Base-by-base conservation (phyloP, 1,140 invertebrate species). In the Cydia pomonella region DNA sequence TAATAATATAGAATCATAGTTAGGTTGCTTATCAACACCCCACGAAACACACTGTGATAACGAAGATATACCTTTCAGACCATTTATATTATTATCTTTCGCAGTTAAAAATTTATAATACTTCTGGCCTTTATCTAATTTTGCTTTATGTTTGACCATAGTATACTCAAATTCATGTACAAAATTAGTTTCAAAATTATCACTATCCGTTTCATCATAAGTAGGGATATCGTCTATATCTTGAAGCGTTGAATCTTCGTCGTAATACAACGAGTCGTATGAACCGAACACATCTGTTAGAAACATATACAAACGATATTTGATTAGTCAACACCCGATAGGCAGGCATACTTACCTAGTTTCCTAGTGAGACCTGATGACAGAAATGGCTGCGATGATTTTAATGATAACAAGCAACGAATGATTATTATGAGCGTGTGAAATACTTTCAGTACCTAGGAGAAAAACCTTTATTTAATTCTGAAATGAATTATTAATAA, bases 341-440 rank as follows among this genome's bases (percentile, higher is more conserved):
- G n/a, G 33, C 25, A 9, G 21, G 25, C 21, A 73, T 77, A 82
- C 84, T 74, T 82, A 87, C 83, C 83, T 50, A 73, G 69, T 59
- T 77, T 84, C 81, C 83, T 83, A 77, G 88, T 25, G 41, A 88
- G 87, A 90, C 88, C 88, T 90, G 81, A 75, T 75, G n/a, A 79
- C 64, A 80, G 72, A 76, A 74, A 73, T 44, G 38, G 27, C 73
- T 75, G 71, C 27, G 44, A 66, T 76, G 71, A 64, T 21, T 62
- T 25, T 50, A 66, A 25, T 69, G 25, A 21, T 69, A 69, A 18
- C 16, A 64, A 25, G 64, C 29, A 9, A 7, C 4, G 18, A 21
- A 1, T 18, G 64, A 33, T n/a, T 53, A 50, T 50, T 50, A 44
- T 50, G n/a, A 5, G n/a, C n/a, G 44, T 1, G 0, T 47, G n/a